Evolutionary conservation across 2,888 invertebrate genomes (phyloP).

Genomic region (Ichneumon xanthorius): DNA sequence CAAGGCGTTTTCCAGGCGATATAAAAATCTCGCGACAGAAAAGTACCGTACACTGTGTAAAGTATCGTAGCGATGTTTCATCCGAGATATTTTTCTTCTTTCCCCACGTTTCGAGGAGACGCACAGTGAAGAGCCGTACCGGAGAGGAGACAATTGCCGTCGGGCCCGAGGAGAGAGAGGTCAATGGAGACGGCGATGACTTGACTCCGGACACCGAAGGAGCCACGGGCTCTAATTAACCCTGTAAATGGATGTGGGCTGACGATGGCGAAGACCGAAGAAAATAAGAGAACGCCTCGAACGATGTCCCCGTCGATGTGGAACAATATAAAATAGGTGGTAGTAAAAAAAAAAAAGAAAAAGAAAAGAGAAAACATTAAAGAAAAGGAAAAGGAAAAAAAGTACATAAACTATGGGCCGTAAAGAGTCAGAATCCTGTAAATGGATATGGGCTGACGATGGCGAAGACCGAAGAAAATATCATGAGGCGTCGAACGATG

Average conservation of each 20-base stretch:
- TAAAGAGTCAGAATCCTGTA: conserved; percentile 52
- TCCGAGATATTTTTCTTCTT: conserved; percentile 32
- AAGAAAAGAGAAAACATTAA: no score
- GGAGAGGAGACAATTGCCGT: conserved; percentile 62
- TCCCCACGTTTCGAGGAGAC: neutral
- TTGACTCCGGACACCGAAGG: conserved; percentile 60
- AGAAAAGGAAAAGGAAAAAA: no score
- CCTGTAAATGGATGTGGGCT: conserved; percentile 68
- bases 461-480: conserved; percentile 27
- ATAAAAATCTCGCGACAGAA: neutral
- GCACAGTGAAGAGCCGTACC: neutral
- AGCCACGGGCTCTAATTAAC: conserved; percentile 68
- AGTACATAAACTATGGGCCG: neutral
- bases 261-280: conserved; percentile 39
- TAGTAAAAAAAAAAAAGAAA: neutral
- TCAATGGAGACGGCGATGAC: conserved; percentile 67
- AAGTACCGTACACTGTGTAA: neutral
- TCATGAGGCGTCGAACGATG: conserved; percentile 19
- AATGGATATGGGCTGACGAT: conserved; percentile 66
- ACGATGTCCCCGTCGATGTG: conserved; percentile 32
- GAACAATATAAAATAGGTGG: conserved; percentile 9
- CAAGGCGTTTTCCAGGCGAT: neutral
- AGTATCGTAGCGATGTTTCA: conserved; percentile 36
- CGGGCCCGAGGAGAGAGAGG: conserved; percentile 56
- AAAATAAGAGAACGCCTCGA: conserved; percentile 23